Base-by-base conservation (phyloP, 2,888 invertebrate genomes). In the Melipona bicolor region DNA sequence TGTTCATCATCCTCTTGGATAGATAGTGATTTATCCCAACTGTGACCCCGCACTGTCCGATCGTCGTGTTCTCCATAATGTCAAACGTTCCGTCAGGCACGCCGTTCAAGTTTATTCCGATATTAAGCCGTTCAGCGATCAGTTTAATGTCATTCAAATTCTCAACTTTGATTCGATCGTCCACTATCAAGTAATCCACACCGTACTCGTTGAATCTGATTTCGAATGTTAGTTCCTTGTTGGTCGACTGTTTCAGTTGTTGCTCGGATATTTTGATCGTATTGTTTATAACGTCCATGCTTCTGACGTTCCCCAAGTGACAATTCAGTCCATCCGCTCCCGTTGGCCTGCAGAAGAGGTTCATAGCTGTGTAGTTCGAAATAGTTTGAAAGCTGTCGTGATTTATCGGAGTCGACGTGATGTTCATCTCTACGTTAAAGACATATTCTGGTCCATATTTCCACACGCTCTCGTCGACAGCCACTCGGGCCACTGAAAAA, bases 391-490 rank as follows among this genome's bases (percentile, higher is more conserved):
- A 32, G 2, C 52, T 76, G 11, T 69, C 76, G 13, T 61, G 32
- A 43, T 81, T 91, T 90, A 84, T 90, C 68, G 56, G 90, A 80
- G n/a, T 91, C 84, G 82, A 90, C 83, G 85, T 93, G 82, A 54
- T 88, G 88, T 84, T 92, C 88, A 50, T 84, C 19, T 86, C 75
- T 36, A 93, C 84, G 62, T 91, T 80, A 85, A 92, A 93, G 13
- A 86, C 80, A 81, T 91, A 93, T 68, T 91, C 90, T 9, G 89
- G 88, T 3, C 92, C 92, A 71, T 87, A 67, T 50, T 89, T 89
- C 93, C 93, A 93, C 21, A 86, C 87, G 49, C 0, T 71, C 11
- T 90, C 81, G 62, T 89, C 82, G 56, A 83, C 73, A 24, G 73
- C 64, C 71, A 89, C n/a, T n/a, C 75, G 81, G 64, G 81, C 87